phyloP scores from a whole-genome alignment of 2,113 vertebrate species.

The Siphamia tubifer region DNA sequence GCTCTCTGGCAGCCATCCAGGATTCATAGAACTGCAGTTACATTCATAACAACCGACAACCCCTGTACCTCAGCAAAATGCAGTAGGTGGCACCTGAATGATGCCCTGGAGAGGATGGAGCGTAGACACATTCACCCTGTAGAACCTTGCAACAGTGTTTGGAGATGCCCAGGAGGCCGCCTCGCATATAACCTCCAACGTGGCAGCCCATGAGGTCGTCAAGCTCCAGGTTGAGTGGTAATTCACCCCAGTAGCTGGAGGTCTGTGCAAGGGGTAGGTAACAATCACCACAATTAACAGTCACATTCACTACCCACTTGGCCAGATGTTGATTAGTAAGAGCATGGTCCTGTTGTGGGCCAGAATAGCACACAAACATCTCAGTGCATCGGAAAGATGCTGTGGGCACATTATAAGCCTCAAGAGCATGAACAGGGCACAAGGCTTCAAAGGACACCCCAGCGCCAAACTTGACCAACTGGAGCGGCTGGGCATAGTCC shows the following conservation, averaged over 20 bases:
- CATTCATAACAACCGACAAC: not conserved
- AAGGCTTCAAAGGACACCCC: not conserved
- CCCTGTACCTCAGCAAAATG: not conserved
- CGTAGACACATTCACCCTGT: too few species aligned
- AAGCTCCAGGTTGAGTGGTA: not conserved
- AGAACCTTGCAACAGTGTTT: not conserved
- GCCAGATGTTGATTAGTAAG: not conserved
- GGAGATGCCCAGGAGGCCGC: not conserved
- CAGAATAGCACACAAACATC: not conserved
- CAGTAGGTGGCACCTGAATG: not conserved
- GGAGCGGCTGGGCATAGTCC: not conserved
- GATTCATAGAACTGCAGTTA: not conserved
- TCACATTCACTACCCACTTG: not conserved
- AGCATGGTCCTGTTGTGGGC: not conserved
- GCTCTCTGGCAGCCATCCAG: not conserved
- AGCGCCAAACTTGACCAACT: not conserved
- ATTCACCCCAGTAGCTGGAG: not conserved
- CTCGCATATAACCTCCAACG: not conserved
- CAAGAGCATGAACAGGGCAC: not conserved
- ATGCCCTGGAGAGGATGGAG: not conserved
- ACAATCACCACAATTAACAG: not conserved
- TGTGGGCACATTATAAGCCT: not conserved
- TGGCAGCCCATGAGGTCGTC: not conserved
- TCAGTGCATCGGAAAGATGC: not conserved
- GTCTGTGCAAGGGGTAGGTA: too few species aligned